phyloP scores from a whole-genome alignment of 1,140 invertebrate genomes.

The Mercenaria mercenaria region DNA sequence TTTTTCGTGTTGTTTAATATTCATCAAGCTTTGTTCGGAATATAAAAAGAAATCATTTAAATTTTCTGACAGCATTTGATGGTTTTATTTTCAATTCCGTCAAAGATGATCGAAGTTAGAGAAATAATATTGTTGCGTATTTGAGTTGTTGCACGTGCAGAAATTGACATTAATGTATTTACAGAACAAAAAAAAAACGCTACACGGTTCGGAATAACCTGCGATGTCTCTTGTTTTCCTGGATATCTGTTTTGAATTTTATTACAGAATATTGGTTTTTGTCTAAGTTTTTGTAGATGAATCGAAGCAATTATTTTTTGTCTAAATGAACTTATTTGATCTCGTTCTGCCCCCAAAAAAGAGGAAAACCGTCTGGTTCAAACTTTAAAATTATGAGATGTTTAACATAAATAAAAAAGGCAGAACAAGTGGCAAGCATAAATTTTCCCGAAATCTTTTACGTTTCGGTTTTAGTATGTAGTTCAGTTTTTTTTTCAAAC shows the following conservation, averaged over 20 bases:
- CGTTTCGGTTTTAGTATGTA: no score
- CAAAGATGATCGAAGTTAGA: conserved; percentile 19
- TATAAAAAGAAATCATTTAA: not conserved
- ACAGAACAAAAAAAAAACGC: not conserved
- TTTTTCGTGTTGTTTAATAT: not conserved
- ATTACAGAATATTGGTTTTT: not conserved
- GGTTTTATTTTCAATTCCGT: conserved; percentile 28
- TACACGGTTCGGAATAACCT: not conserved
- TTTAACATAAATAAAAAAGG: no score
- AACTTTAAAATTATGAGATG: no score
- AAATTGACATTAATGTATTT: conserved; percentile 22
- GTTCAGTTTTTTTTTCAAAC: no score
- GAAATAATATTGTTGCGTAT: not conserved
- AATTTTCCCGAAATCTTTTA: no score
- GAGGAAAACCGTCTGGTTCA: no score
- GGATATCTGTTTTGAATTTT: not conserved
- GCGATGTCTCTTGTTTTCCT: not conserved
- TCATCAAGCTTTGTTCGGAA: not conserved
- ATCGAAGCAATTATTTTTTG: no score
- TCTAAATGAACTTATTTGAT: no score
- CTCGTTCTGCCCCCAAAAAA: no score
- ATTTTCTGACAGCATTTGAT: conserved; percentile 18
- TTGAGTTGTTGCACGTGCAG: conserved; percentile 25
- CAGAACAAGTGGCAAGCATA: no score
- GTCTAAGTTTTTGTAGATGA: no score